Conservation (phyloP, 1,140 invertebrate species). For the Coelopa frigida region DNA sequence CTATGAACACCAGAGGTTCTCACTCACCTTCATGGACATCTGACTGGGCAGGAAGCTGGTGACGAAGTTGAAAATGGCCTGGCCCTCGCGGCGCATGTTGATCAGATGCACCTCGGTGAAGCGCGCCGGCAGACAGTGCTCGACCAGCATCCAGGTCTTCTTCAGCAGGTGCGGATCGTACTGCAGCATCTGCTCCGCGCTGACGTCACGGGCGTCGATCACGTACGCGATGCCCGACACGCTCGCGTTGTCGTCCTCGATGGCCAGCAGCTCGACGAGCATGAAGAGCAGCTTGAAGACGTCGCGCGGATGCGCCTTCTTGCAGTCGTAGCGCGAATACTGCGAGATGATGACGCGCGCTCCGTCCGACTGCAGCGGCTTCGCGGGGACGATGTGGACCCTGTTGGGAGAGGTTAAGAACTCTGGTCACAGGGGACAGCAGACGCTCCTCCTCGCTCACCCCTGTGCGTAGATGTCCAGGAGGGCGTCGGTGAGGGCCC, state of each 20-base stretch:
- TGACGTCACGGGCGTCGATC: constrained; percentile 28
- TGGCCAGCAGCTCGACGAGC: constrained; percentile 27
- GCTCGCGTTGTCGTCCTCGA: constrained; percentile 31
- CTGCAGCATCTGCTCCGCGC: constrained; percentile 35
- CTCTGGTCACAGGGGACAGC: too few relatives aligned
- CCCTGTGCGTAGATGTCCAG: constrained; percentile 46
- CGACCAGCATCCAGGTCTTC: constrained; percentile 26
- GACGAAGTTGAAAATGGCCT: constrained; percentile 47
- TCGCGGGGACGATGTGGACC: constrained; percentile 29
- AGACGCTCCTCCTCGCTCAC: constrained; percentile 29
- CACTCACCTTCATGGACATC: constrained; percentile 46
- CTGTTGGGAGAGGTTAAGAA: constrained; percentile 26
- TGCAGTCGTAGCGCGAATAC: constrained; percentile 30
- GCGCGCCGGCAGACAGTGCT: constrained; percentile 28
- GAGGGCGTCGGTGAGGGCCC: constrained; percentile 34
- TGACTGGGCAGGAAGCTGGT: constrained; percentile 48
- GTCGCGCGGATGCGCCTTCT: constrained; percentile 28
- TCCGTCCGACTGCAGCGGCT: constrained; percentile 22
- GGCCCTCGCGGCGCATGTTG: constrained; percentile 45
- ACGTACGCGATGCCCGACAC: constrained; percentile 25
- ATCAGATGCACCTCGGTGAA: constrained; percentile 33
- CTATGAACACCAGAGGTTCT: not conserved
- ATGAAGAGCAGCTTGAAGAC: constrained; percentile 33
- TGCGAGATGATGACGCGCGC: constrained; percentile 30
- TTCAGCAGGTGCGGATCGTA: constrained; percentile 31